Evolutionary conservation across 1,140 invertebrate species (phyloP), one percentile per base, ranked within the genome.

Genomic region (Papilio polytes): DNA sequence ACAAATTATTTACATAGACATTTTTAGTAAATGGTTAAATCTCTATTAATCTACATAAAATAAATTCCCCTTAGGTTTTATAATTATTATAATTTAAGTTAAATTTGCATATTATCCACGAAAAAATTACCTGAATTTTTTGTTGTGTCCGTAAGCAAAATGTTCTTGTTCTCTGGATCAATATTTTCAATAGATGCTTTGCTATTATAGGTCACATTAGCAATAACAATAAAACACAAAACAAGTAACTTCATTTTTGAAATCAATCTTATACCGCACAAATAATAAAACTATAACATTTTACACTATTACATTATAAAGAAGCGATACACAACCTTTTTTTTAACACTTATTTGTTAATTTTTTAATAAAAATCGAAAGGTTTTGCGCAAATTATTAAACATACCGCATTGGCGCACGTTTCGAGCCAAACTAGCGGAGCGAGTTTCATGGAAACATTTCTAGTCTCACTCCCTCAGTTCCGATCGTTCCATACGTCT

Each of bases 161-260:
- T 82, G 82, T 88, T 89, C 46, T 85, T 78, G 31, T 85, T 91
- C 22, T 82, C 78, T 3, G 91, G 89, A 48, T 85, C 74, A 63
- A 92, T 88, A 84, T 89, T 92, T 72, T 94, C 92, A 78, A 94
- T 59, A 6, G 93, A 94, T 3, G 92, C 93, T 85, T 91, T 93
- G 7, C 92, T 86, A 85, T 94, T 91, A 77, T 91, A 85, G 73
- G 89, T 94, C 12, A 94, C 85, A 84, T 92, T 92, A 15, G 84
- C 85, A 53, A 94, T 84, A 44, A 94, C 86, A 84, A 92, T 88
- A 53, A 94, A 80, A 83, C 83, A 88, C 81, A 88, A 87, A 81
- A 91, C 87, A 81, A 94, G 79, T 53, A 92, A 87, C 84, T 90
- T 94, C 92, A 94, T 94, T 85, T 82, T 88, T 80, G 44, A 81